Percentiles rank a stretch among this genome's conserved stretches.
These are phyloP conservation scores for Sorex araneus DNA, from an alignment of 2,113 vertebrate species.

Conservation along the genomic window DNA sequence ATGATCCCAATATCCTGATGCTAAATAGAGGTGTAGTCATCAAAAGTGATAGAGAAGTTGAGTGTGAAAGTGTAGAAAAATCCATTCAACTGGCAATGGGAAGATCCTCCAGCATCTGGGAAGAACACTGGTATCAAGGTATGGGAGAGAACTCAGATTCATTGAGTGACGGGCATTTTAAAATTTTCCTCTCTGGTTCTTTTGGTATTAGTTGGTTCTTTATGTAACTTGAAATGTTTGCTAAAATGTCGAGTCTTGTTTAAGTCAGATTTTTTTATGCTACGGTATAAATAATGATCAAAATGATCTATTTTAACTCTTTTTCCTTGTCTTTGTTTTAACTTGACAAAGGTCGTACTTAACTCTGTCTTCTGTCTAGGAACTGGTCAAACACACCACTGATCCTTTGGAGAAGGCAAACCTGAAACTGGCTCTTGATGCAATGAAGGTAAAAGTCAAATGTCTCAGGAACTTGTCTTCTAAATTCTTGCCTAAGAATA, in stretches of 20 bases:
- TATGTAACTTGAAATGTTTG: not conserved
- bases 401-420: constrained; percentile 94
- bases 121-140: not conserved
- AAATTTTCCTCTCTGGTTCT: not conserved
- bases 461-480: accelerated
- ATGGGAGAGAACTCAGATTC: not conserved
- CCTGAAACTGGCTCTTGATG: constrained; percentile 95
- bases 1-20: not conserved
- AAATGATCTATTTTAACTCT: not conserved
- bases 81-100: not conserved
- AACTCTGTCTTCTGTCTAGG: constrained; percentile 88
- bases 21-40: not conserved
- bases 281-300: not conserved
- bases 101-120: not conserved
- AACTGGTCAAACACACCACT: constrained; percentile 96
- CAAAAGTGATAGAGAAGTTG: not conserved
- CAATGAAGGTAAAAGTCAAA: constrained; percentile 95
- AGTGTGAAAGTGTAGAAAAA: not conserved
- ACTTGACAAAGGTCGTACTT: not conserved
- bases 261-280: not conserved
- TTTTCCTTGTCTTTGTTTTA: not conserved
- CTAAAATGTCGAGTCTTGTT: not conserved
- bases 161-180: not conserved
- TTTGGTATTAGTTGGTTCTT: not conserved
- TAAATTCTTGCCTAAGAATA: not conserved